Percentiles rank a stretch among this genome's conserved stretches.
Evolutionary conservation across 37 sponge, comb jelly and placozoan genomes (phyloP).

Genomic region (Mnemiopsis leidyi): DNA sequence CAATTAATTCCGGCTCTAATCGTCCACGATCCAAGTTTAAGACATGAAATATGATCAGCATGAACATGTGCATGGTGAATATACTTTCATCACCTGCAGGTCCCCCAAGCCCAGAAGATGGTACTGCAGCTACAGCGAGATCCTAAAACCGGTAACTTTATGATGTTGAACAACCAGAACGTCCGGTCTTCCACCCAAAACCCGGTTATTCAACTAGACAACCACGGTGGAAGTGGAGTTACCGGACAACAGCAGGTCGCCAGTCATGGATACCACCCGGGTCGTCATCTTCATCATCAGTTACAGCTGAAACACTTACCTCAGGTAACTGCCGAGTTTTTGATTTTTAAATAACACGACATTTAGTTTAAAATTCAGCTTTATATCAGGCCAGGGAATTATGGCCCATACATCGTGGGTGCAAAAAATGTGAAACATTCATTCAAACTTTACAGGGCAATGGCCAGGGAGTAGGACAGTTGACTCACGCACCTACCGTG

Average conservation of each 20-base stretch:
- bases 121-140: not conserved
- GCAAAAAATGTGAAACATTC: too few species aligned
- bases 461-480: not conserved
- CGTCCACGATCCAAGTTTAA: too few species aligned
- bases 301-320: conserved; percentile 24
- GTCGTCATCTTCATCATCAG: conserved; percentile 17
- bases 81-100: too few species aligned
- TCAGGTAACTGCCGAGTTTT: not conserved
- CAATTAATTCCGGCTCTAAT: too few species aligned
- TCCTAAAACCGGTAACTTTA: not conserved
- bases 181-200: not conserved
- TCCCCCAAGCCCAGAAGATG: not conserved
- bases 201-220: not conserved
- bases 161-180: conserved; percentile 24
- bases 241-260: not conserved
- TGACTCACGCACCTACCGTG: not conserved
- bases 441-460: not conserved
- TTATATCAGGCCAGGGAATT: too few species aligned
- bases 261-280: conserved; percentile 33
- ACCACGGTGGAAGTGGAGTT: not conserved
- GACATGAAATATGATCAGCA: too few species aligned
- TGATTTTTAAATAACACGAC: too few species aligned
- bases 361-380: too few species aligned
- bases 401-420: too few species aligned
- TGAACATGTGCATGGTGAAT: too few species aligned